These are phyloP conservation scores for Drosophila quadrilineata DNA, from an alignment of 1,140 invertebrate genomes.

Conservation along the genomic window DNA sequence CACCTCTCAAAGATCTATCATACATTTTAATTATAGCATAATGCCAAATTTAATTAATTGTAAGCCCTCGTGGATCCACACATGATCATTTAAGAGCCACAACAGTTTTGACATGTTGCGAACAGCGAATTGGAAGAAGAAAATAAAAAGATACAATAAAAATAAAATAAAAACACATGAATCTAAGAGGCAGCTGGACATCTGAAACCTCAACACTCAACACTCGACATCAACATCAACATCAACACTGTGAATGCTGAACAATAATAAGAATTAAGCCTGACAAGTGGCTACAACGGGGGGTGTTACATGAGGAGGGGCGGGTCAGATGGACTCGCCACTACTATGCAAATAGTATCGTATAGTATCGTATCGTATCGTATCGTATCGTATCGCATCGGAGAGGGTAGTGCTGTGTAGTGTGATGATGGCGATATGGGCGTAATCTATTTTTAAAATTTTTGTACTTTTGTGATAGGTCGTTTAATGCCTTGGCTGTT, in stretches of 20 bases:
- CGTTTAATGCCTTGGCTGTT: constrained; percentile 30
- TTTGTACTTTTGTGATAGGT: constrained; percentile 14
- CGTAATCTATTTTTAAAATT: constrained; percentile 31
- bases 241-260: no score
- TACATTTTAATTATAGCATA: constrained; percentile 12
- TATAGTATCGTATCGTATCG: no score
- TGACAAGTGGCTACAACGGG: constrained; percentile 3
- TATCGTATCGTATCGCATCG: no score
- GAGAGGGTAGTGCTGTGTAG: no score
- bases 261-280: constrained; percentile 26
- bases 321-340: no score
- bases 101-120: constrained; percentile 33
- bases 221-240: no score
- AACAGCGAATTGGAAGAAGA: no score
- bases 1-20: no score
- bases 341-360: no score
- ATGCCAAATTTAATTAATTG: constrained; percentile 33
- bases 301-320: constrained; percentile 8
- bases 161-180: no score
- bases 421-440: no score
- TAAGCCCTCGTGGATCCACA: neutral
- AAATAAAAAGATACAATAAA: no score
- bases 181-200: constrained; percentile 8
- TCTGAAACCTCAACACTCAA: constrained; percentile 20
- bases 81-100: constrained; percentile 18